phyloP scores from a whole-genome alignment of 2,888 invertebrate species.

The Cepaea hortensis region DNA sequence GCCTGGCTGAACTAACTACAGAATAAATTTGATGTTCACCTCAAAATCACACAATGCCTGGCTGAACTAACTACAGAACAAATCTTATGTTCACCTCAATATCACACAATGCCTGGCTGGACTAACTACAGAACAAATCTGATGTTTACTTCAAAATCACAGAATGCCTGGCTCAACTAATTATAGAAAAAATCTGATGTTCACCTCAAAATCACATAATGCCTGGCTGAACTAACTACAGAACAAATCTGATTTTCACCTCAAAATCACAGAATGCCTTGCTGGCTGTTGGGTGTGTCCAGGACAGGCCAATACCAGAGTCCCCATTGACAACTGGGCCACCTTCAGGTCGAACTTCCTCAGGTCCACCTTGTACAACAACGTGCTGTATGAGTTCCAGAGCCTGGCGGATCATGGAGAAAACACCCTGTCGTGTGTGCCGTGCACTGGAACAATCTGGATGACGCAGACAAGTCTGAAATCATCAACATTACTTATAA shows the following conservation, averaged over 20 bases:
- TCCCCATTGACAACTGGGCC: slow-evolving; percentile 72
- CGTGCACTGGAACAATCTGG: slow-evolving; percentile 94
- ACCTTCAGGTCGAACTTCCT: slow-evolving; percentile 59
- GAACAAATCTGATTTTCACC: slow-evolving; percentile 63
- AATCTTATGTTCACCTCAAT: no score
- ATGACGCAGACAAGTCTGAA: slow-evolving; percentile 91
- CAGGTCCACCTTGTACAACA: slow-evolving; percentile 91
- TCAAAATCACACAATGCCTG: no score
- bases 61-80: no score
- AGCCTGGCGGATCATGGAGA: slow-evolving; percentile 93
- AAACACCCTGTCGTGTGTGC: slow-evolving; percentile 97
- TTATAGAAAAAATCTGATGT: no score
- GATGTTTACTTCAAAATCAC: no score
- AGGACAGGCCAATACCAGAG: slow-evolving; percentile 76
- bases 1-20: no score
- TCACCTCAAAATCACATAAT: no score
- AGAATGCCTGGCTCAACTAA: no score
- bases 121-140: no score
- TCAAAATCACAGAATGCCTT: slow-evolving; percentile 89
- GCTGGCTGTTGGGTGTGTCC: slow-evolving; percentile 80
- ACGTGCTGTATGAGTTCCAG: slow-evolving; percentile 98
- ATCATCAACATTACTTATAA: neutral
- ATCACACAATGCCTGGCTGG: no score
- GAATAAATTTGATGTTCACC: no score
- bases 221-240: no score